Base-by-base conservation (phyloP, 2,888 invertebrate genomes). In the Hesperia comma region DNA sequence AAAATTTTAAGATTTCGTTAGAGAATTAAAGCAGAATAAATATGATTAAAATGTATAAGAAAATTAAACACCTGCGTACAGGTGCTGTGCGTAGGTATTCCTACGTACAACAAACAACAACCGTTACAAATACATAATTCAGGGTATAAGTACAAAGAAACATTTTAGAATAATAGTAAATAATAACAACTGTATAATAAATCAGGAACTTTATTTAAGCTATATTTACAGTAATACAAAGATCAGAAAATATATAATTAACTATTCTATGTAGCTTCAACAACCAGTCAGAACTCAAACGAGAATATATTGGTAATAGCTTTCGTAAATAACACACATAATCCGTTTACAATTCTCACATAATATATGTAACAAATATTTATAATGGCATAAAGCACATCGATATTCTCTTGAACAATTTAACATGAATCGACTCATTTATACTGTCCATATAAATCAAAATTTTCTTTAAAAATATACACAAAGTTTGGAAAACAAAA, bases 151-250 rank as follows among this genome's bases (percentile, higher is more conserved):
- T n/a, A n/a, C n/a, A n/a, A n/a, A n/a, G n/a, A n/a, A n/a, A n/a
- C n/a, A n/a, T 5, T 41, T 7, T 2, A 8, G 32, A 32, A 6
- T 6, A 6, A 26, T 43, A n/a, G n/a, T 64, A 66, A 40, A 72
- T 74, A 68, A 71, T 40, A 57, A 67, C 57, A 19, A 37, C 10
- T 60, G 7, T 77, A 77, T 79, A 82, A 85, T 86, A 88, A 90
- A 87, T 86, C 88, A 92, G 92, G 92, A 92, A 92, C 92, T 92
- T 91, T 91, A 90, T 90, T 91, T 87, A 86, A 81, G 75, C 76
- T 79, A 88, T 90, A 91, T 91, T 85, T 92, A 92, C 91, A 91
- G 86, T 88, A 87, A 89, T 89, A 90, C 87, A 89, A 83, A 83
- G 83, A 85, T 90, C 85, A 86, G 88, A 87, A 90, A 91, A 91